These are phyloP conservation scores for Nemotelus nigrinus DNA, from an alignment of 2,888 invertebrate species.

Conservation along the genomic window DNA sequence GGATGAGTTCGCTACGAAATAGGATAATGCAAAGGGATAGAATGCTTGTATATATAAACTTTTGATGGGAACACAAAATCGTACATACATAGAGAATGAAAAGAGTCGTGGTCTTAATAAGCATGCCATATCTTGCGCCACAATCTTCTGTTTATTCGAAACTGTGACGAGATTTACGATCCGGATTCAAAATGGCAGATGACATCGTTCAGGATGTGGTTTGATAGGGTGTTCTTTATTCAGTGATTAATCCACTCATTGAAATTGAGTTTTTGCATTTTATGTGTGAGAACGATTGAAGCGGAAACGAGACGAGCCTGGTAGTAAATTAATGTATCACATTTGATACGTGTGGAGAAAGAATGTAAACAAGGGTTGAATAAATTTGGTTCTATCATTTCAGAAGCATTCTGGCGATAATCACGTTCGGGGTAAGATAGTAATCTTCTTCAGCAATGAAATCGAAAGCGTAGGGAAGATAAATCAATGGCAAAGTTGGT, in stretches of 20 bases:
- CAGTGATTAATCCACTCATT: not conserved
- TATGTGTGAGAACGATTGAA: constrained; percentile 5
- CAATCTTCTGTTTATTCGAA: not conserved
- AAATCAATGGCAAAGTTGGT: too few relatives aligned
- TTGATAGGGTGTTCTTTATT: not conserved
- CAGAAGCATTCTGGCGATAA: too few relatives aligned
- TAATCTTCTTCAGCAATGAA: too few relatives aligned
- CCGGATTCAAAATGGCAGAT: constrained; percentile 25
- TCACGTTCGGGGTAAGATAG: too few relatives aligned
- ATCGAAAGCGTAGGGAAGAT: too few relatives aligned
- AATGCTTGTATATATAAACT: too few relatives aligned
- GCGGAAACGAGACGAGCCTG: too few relatives aligned
- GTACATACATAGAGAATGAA: not conserved
- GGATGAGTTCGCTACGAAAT: not conserved
- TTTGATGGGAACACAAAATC: not conserved
- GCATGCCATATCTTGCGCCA: constrained; percentile 10
- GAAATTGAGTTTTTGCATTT: not conserved
- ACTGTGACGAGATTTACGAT: not conserved
- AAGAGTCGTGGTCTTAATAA: constrained; percentile 22
- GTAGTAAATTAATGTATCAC: constrained; percentile 31
- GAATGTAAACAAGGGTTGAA: constrained; percentile 22
- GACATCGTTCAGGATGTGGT: constrained; percentile 29
- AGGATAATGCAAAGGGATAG: not conserved
- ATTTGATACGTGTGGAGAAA: constrained; percentile 29
- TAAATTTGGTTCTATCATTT: too few relatives aligned